Percentiles rank a stretch among this genome's conserved stretches.
Conservation (phyloP, 2,797 vertebrate species). For the Antrozous pallidus region DNA sequence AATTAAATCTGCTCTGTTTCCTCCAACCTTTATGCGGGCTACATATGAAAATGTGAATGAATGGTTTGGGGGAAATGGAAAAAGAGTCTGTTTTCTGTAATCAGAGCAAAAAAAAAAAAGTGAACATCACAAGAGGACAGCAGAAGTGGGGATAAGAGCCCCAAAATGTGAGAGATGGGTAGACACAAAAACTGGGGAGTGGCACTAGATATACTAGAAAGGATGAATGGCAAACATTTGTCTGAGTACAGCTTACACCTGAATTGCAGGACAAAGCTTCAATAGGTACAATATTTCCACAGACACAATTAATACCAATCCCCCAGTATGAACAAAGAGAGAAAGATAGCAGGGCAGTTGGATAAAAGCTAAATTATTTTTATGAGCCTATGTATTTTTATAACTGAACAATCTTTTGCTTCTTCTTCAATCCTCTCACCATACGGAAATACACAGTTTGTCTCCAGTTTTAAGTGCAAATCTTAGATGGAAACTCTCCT, state of each 20-base stretch:
- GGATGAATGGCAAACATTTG: background rate
- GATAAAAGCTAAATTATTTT: background rate
- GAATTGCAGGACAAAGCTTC: background rate
- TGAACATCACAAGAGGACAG: background rate
- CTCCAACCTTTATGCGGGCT: background rate
- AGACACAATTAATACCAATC: background rate
- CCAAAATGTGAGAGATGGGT: background rate
- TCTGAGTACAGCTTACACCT: background rate
- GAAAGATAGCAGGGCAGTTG: background rate
- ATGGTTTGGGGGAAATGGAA: background rate
- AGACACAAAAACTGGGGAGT: background rate
- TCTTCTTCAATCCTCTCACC: background rate
- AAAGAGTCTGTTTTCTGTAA: background rate
- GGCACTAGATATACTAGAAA: no score
- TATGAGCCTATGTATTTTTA: background rate
- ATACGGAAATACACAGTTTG: background rate
- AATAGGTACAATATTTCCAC: background rate
- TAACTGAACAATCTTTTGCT: background rate
- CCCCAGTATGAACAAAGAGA: background rate
- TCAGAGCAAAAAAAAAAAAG: background rate
- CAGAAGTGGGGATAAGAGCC: background rate
- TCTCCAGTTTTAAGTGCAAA: background rate
- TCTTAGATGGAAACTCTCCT: background rate
- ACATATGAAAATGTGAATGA: background rate
- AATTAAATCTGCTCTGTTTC: background rate